Conservation (phyloP, 30 jellyfish, hydroid and myxozoan genomes). For the Hydra vulgaris region DNA sequence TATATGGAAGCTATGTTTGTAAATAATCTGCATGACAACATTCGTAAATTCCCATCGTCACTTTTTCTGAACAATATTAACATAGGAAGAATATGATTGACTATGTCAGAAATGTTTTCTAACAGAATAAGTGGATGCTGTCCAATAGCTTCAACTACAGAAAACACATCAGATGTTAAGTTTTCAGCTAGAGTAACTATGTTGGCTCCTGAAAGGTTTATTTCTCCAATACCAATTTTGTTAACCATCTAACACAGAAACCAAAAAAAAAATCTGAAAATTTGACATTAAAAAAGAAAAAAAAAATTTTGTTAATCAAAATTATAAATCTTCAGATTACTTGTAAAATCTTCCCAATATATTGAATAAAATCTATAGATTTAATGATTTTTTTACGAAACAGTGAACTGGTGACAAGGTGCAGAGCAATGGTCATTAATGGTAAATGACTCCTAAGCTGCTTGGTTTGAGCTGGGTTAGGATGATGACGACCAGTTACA, state of each 20-base stretch:
- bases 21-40: constrained; percentile 56
- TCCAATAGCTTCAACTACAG: constrained; percentile 77
- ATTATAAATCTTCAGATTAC: background rate
- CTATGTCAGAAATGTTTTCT: constrained; percentile 29
- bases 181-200: constrained; percentile 43
- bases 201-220: constrained; percentile 31
- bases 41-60: constrained; percentile 53
- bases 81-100: constrained; percentile 37
- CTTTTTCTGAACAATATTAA: constrained; percentile 46
- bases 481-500: constrained; percentile 74
- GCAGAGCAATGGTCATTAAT: constrained; percentile 41
- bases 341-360: constrained; percentile 8
- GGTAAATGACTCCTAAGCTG: constrained; percentile 61
- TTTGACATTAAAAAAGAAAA: background rate
- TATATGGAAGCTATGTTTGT: constrained; percentile 51
- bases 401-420: constrained; percentile 65
- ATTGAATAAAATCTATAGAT: background rate
- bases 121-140: constrained; percentile 77
- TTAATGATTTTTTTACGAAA: constrained; percentile 64
- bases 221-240: constrained; percentile 50
- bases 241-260: constrained; percentile 7
- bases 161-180: constrained; percentile 38
- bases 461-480: constrained; percentile 56
- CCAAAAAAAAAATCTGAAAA: background rate
- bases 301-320: background rate